Conservation (phyloP, 2,888 invertebrate species). For the Odontomyia ornata region DNA sequence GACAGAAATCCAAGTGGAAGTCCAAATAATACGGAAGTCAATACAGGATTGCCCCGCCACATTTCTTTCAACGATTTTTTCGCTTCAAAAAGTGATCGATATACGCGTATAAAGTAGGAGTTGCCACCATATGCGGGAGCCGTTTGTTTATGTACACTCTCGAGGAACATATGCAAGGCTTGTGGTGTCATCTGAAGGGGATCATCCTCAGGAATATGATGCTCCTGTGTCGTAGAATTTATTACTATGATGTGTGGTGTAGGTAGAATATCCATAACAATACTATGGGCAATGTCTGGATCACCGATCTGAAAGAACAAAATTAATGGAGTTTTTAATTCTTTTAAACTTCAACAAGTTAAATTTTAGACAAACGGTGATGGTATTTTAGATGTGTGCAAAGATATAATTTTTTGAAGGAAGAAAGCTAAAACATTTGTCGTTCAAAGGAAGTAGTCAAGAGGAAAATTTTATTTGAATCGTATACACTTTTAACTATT, state of each 20-base stretch:
- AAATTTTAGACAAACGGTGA: no score
- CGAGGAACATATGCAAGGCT: slow-evolving; percentile 62
- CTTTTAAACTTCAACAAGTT: no score
- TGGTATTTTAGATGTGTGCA: no score
- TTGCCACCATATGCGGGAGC: slow-evolving; percentile 89
- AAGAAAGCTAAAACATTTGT: no score
- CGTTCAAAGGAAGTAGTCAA: no score
- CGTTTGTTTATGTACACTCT: slow-evolving; percentile 74
- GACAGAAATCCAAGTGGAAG: slow-evolving; percentile 92
- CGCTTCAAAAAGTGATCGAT: slow-evolving; percentile 86
- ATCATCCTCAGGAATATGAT: slow-evolving; percentile 89
- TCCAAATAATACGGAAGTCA: slow-evolving; percentile 93
- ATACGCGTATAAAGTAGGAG: slow-evolving; percentile 77
- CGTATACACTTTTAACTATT: no score
- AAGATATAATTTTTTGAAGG: not conserved
- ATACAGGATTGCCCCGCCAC: slow-evolving; percentile 93
- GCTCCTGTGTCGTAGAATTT: slow-evolving; percentile 91
- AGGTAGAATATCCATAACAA: slow-evolving; percentile 86
- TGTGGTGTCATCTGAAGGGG: slow-evolving; percentile 82
- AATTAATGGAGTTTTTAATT: not conserved
- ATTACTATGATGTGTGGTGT: slow-evolving; percentile 89
- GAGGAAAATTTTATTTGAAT: no score
- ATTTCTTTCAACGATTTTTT: slow-evolving; percentile 80
- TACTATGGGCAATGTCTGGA: slow-evolving; percentile 89
- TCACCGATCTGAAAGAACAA: slow-evolving; percentile 71